Base-by-base conservation (phyloP, 2,797 vertebrate genomes). In the Phoxinus dragarum region DNA sequence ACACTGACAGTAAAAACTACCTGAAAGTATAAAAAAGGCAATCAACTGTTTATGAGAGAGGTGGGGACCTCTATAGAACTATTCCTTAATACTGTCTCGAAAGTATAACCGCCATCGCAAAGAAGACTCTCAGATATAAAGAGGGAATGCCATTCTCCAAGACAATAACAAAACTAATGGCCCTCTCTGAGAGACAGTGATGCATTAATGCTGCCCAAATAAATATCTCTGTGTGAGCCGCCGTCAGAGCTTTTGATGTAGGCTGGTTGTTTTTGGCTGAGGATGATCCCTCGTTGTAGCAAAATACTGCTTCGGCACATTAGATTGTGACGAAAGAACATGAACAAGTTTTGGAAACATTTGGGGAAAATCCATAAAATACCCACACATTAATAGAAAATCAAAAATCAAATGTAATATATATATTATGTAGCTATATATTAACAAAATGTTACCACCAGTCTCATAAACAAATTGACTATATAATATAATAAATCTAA, bases 151-250 rank as follows among this genome's bases (percentile, higher is more conserved):
- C 56, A 67, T 61, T 40, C 61, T 82, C 42, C 27, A 56, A 76
- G 21, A 84, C 27, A 72, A 79, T 23, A 67, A 61, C 40, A 54
- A 42, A 78, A 81, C 38, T 44, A 69, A 81, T 81, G 42, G 69
- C 21, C 71, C 40, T 82, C 16, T 76, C 88, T 87, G 87, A 86
- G 89, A 90, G 85, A 42, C 74, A 86, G 87, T 88, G 88, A 89
- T 90, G 73, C 90, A 88, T 89, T 90, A 93, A 92, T 88, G 85
- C 87, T 91, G 90, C 90, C 84, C 90, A 94, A 93, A 94, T 94
- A 94, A 93, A 94, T 90, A 88, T 89, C 87, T 90, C 91, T 83
- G 88, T 93, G 91, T 90, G 90, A 93, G 90, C 89, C 81, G 61
- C 21, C 3, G 40, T 66, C 84, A 54, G 52, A 38, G 64, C 54